Base-by-base conservation (phyloP, 2,113 vertebrate genomes). In the Xerus inauris region DNA sequence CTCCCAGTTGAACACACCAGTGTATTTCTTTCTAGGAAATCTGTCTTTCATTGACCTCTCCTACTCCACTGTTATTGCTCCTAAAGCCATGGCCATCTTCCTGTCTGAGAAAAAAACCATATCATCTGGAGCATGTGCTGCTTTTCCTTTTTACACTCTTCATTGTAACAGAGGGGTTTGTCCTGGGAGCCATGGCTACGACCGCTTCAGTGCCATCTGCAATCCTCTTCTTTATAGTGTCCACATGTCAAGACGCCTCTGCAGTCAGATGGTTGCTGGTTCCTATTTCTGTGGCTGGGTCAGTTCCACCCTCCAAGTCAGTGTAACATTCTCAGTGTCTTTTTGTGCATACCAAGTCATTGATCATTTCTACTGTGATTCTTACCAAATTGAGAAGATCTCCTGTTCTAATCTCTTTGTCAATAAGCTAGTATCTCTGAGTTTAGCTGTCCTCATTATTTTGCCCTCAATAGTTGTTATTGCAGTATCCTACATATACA, bases 21-120 rank as follows among this genome's bases (percentile, higher is more conserved):
- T 94, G 97, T 97, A 97, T 89, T 97, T 97, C 88, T 98, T 98
- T 89, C 87, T 77, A 54, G 95, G 96, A 35, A 97, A 97, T 17
- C 93, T 97, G n/a, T 97, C 97, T 26, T 0, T 95, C 82, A 97
- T 93, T 65, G 96, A 95, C 32, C 62, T 96, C 59, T 97, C 88
- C 62, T 97, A 96, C 47, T 97, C 91, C 28, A 94, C 94, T 57
- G 95, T 62, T 75, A 97, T 94, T 90, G 86, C 94, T 73, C 89
- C 94, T 35, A 97, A 97, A 82, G 94, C 97, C 88, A 94, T 97
- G 95, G 67, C 62, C 89, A 97, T 91, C 83, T 96, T 95, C 83
- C 51, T 91, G 3, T 92, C 91, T 57, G 76, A 96, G 67, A 93
- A 92, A 94, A 96, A 97, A 77, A 87, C 67, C 77, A 97, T 97